phyloP scores from a whole-genome alignment of 2,797 vertebrate species.

The Semaprochilodus insignis region DNA sequence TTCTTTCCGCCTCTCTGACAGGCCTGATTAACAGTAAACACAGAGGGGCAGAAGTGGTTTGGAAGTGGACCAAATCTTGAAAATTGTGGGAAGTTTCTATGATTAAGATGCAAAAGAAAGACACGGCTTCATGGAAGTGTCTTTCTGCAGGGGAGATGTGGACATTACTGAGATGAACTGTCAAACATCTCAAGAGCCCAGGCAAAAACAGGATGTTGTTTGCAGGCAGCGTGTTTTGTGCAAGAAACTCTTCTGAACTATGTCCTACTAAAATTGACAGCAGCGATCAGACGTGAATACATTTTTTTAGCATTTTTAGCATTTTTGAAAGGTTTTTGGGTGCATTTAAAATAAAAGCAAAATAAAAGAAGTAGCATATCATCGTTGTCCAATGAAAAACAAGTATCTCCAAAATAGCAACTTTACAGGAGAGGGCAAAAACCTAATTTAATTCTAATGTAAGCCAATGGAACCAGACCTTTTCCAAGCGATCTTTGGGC shows the following conservation, averaged over 20 bases:
- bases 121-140: neutral
- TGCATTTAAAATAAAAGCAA: neutral
- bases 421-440: too few species aligned
- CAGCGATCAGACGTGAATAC: neutral
- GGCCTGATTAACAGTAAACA: slow-evolving; percentile 18
- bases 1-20: slow-evolving; percentile 63
- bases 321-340: neutral
- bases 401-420: too few species aligned
- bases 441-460: too few species aligned
- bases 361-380: neutral
- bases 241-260: neutral
- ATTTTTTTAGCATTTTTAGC: neutral
- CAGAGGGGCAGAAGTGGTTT: neutral
- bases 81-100: neutral
- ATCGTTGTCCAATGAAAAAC: too few species aligned
- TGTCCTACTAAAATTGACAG: neutral
- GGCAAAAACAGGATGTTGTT: slow-evolving; percentile 10
- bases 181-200: neutral
- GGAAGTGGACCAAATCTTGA: neutral
- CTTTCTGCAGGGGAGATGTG: neutral
- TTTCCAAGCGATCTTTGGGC: too few species aligned
- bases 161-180: neutral
- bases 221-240: neutral
- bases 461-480: too few species aligned
- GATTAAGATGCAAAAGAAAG: neutral